phyloP scores from a whole-genome alignment of 2,888 invertebrate genomes.

The Tiliacea citrago region DNA sequence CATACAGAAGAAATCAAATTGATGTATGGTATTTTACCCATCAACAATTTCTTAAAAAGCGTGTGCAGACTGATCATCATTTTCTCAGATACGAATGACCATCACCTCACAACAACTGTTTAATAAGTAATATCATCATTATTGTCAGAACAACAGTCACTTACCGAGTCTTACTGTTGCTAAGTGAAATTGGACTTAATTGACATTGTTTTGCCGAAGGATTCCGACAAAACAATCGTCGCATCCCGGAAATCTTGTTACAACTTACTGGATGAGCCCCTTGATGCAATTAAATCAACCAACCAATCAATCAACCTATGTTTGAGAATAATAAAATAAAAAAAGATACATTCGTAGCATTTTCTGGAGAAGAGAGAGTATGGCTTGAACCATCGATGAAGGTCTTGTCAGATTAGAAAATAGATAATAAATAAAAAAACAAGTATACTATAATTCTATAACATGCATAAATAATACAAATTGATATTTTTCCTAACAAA shows the following conservation, averaged over 20 bases:
- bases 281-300: constrained; percentile 42
- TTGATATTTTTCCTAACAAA: not conserved
- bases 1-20: not conserved
- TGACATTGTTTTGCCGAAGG: constrained; percentile 56
- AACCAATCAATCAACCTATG: too few species aligned
- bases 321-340: too few species aligned
- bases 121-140: constrained; percentile 11
- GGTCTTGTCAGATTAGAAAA: not conserved
- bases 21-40: not conserved
- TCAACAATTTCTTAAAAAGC: not conserved
- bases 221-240: constrained; percentile 52
- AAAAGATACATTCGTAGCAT: constrained; percentile 26
- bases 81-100: constrained; percentile 11
- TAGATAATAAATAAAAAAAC: not conserved
- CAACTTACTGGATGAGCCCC: constrained; percentile 46
- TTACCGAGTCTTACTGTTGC: constrained; percentile 42
- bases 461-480: not conserved
- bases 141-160: constrained; percentile 32
- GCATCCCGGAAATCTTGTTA: constrained; percentile 59
- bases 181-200: constrained; percentile 44
- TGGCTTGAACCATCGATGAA: not conserved
- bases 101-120: constrained; percentile 4
- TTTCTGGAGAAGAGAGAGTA: constrained; percentile 8
- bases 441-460: too few species aligned
- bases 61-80: not conserved